phyloP scores from a whole-genome alignment of 2,797 vertebrate genomes.

The Lepilemur septentrionalis region DNA sequence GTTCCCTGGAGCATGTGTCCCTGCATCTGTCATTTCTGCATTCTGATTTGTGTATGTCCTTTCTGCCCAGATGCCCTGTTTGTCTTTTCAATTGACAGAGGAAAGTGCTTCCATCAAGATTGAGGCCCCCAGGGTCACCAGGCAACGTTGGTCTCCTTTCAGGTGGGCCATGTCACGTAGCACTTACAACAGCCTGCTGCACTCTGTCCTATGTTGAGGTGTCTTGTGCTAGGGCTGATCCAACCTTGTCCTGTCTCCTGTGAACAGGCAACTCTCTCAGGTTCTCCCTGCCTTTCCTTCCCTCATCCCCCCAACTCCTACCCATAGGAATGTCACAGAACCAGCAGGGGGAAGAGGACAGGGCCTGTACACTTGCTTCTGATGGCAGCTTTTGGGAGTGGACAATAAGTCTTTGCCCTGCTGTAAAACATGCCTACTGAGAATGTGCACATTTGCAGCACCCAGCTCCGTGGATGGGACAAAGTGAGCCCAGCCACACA shows the following conservation, averaged over 20 bases:
- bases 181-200: background rate
- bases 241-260: background rate
- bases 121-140: too few species aligned
- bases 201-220: background rate
- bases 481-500: background rate
- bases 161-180: background rate
- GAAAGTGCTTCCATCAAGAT: background rate
- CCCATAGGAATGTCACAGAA: background rate
- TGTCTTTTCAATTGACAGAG: background rate
- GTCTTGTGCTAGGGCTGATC: background rate
- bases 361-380: background rate
- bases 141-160: background rate
- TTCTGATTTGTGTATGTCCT: background rate
- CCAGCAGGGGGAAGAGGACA: background rate
- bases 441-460: background rate
- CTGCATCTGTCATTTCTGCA: background rate
- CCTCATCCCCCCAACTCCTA: background rate
- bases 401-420: background rate
- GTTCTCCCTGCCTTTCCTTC: background rate
- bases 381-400: background rate
- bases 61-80: background rate
- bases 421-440: background rate
- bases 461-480: too few species aligned
- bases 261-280: background rate
- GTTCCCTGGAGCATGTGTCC: background rate